Conservation (phyloP, 2,888 invertebrate species). For the Drosophila kambysellisi region DNA sequence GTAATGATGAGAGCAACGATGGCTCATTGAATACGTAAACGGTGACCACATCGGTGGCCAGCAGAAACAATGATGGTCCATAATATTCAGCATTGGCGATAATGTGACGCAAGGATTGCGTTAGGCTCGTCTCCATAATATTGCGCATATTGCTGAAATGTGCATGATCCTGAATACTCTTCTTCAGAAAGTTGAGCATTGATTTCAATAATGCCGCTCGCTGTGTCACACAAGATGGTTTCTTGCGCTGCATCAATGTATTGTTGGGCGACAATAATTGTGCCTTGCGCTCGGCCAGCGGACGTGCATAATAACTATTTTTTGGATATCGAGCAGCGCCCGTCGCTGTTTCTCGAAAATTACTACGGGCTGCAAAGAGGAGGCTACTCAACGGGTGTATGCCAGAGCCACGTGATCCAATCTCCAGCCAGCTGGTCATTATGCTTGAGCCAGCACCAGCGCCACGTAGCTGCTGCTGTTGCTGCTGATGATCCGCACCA, state of each 20-base stretch:
- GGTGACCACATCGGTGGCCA: slow-evolving; percentile 94
- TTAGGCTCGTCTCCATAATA: slow-evolving; percentile 94
- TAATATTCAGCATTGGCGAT: slow-evolving; percentile 96
- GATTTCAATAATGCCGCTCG: slow-evolving; percentile 94
- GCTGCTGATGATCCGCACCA: slow-evolving; percentile 14
- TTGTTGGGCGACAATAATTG: slow-evolving; percentile 63
- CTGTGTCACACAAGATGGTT: slow-evolving; percentile 87
- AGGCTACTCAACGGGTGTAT: slow-evolving; percentile 25
- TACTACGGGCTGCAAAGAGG: slow-evolving; percentile 15
- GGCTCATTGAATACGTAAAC: slow-evolving; percentile 94
- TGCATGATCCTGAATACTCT: slow-evolving; percentile 92
- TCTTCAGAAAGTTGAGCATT: slow-evolving; percentile 95
- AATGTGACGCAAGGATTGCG: slow-evolving; percentile 91
- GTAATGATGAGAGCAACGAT: slow-evolving; percentile 92
- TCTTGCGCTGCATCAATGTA: slow-evolving; percentile 62
- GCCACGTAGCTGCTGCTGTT: background rate
- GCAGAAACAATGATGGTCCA: slow-evolving; percentile 92
- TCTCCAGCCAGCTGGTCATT: slow-evolving; percentile 39
- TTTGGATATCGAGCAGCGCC: slow-evolving; percentile 59
- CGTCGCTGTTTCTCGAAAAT: slow-evolving; percentile 9
- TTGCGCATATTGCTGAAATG: slow-evolving; percentile 93
- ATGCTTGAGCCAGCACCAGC: slow-evolving; percentile 10
- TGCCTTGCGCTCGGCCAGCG: slow-evolving; percentile 73
- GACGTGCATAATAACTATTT: slow-evolving; percentile 76
- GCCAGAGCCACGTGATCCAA: slow-evolving; percentile 21